Evolutionary conservation across 2,113 vertebrate genomes (phyloP).

Genomic region (Marcusenius ussheri): DNA sequence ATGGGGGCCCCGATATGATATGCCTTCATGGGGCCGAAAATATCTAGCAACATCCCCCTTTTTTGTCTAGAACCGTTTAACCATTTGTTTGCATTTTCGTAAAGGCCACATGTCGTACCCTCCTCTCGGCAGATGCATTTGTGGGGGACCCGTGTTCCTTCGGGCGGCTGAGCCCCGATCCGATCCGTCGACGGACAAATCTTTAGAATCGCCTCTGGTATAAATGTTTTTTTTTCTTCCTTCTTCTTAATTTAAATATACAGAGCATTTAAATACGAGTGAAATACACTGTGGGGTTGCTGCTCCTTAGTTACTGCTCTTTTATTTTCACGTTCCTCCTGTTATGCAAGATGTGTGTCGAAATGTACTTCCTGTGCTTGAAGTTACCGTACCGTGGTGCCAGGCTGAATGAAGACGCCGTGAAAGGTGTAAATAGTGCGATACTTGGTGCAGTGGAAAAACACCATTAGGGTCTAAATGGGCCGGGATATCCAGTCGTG

Average conservation of each 20-base stretch:
- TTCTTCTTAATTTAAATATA: neutral
- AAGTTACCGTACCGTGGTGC: neutral
- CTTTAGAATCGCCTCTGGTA: neutral
- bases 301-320: neutral
- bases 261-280: neutral
- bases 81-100: neutral
- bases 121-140: neutral
- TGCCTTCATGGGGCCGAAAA: too few species aligned
- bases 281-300: neutral
- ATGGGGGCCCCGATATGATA: too few species aligned
- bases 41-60: neutral
- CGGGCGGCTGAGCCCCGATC: neutral
- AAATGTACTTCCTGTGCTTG: constrained; percentile 31
- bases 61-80: neutral
- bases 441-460: too few species aligned
- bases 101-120: neutral
- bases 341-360: constrained; percentile 12
- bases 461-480: neutral
- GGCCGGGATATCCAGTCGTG: neutral
- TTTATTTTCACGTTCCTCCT: neutral
- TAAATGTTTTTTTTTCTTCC: neutral
- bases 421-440: neutral
- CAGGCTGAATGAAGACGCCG: neutral
- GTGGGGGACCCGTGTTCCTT: neutral
- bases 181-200: neutral